Base-by-base conservation (phyloP, 2,797 vertebrate species). In the Galago senegalensis region DNA sequence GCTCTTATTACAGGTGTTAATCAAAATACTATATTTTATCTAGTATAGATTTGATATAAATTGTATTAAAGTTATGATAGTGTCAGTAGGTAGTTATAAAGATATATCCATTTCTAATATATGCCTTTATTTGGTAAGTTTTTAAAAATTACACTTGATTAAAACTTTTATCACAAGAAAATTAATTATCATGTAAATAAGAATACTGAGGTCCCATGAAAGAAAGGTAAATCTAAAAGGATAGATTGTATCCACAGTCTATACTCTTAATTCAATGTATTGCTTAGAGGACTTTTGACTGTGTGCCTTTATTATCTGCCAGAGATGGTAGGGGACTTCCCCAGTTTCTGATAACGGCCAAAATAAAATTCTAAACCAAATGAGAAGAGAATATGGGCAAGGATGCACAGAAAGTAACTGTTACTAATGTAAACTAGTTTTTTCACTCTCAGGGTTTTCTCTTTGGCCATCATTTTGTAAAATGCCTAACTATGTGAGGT, bases 151-250 rank as follows among this genome's bases (percentile, higher is more conserved):
- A 60, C 21, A 60, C 34, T 93, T 58, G 70, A 43, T 79, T 85
- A 58, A 86, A 75, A 65, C 34, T 56, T 86, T 87, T 91, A 53
- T 85, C 37, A 58, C 4, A 69, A 76, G 75, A 92, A 88, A 86
- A 86, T 83, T 76, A 90, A 56, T 86, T 79, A 58, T 23, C 83
- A 80, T 77, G 21, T 70, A 43, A 89, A 79, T 31, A 29, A 84
- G 69, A 69, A 96, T 83, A 94, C 31, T 43, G 40, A 86, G 83
- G 27, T 40, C 37, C 46, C n/a, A 2, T 61, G 65, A 65, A 63
- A 79, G 69, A 87, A 76, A 85, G 85, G 27, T 75, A 49, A 65
- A 67, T 82, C 82, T 27, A 0, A 58, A 46, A 89, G 40, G 31
- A 34, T 18, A 29, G 27, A 11, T 79, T 61, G 11, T 69, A 85